Evolutionary conservation across 2,797 vertebrate genomes (phyloP), one percentile per base, ranked within the genome.

Genomic region (Acestrorhynchus altus): DNA sequence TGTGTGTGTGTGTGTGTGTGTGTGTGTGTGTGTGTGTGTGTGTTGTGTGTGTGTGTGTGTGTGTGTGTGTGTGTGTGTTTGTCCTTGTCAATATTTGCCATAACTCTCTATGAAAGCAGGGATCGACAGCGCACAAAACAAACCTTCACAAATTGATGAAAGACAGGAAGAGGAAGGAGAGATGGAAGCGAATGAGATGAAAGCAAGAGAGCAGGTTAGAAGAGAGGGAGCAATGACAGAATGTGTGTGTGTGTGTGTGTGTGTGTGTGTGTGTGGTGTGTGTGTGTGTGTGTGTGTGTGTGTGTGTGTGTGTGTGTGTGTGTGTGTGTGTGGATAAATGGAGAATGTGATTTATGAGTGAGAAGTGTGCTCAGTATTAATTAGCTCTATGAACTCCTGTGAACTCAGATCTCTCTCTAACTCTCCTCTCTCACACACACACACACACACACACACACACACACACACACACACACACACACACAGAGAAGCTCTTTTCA

Each of bases 331-430:
- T 77, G 61, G 72, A 70, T 79, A 46, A 79, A 79, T 79, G 68
- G 59, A 59, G 59, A 51, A 60, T 89, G 88, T 93, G 92, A 93
- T 92, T 86, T 91, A 92, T 82, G 86, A 92, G 90, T 85, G 22
- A 80, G 80, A 67, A 86, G 64, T 86, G 85, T 83, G 84, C 90
- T 90, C 88, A 86, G 78, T 90, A 91, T 93, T 92, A 93, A 93
- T 93, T 92, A 92, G 91, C 89, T 88, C 63, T 86, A 88, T 93
- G 92, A 92, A 93, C 92, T 92, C 84, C 74, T 81, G 85, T 93
- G 92, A 93, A 93, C 92, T 92, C 67, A 84, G 81, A 80, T 63
- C 87, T 82, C 83, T 76, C 77, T 60, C 31, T 63, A 86, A 83
- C 83, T 76, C 77, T 60, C 31, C 6, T 35, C 6, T 35, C 6